Percentiles rank a stretch among this genome's conserved stretches.
These are phyloP conservation scores for Recurvirostra avosetta DNA, from an alignment of 2,113 vertebrate genomes.

Conservation along the genomic window DNA sequence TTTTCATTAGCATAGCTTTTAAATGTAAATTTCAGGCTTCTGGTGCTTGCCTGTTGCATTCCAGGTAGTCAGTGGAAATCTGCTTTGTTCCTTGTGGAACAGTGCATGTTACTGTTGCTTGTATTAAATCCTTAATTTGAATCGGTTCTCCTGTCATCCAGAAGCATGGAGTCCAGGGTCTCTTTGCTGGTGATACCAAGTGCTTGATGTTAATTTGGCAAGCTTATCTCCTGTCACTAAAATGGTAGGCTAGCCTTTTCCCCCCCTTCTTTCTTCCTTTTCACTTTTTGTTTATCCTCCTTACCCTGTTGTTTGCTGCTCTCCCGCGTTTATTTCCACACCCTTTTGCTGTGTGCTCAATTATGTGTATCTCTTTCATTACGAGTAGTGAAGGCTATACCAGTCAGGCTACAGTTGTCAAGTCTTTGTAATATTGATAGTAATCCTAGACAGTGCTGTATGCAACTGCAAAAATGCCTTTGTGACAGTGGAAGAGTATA, in stretches of 20 bases:
- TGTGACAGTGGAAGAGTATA: background rate
- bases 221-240: background rate
- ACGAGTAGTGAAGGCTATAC: background rate
- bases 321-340: background rate
- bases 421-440: background rate
- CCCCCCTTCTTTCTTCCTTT: background rate
- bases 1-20: background rate
- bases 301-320: background rate
- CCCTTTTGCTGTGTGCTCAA: fast-evolving
- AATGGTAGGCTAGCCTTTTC: background rate
- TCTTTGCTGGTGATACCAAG: background rate
- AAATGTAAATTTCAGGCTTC: background rate
- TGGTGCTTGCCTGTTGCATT: background rate
- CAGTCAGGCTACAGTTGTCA: background rate
- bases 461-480: background rate
- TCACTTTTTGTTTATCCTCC: background rate
- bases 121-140: background rate
- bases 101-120: background rate
- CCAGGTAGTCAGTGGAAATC: background rate
- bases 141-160: background rate
- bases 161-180: background rate
- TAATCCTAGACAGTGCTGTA: background rate
- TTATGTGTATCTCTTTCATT: background rate
- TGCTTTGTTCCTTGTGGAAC: background rate
- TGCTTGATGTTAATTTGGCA: background rate